A percentile compares a stretch with the other conserved stretches of the same genome.
phyloP scores from a whole-genome alignment of 1,140 invertebrate genomes.

The Drosophila carrolli region DNA sequence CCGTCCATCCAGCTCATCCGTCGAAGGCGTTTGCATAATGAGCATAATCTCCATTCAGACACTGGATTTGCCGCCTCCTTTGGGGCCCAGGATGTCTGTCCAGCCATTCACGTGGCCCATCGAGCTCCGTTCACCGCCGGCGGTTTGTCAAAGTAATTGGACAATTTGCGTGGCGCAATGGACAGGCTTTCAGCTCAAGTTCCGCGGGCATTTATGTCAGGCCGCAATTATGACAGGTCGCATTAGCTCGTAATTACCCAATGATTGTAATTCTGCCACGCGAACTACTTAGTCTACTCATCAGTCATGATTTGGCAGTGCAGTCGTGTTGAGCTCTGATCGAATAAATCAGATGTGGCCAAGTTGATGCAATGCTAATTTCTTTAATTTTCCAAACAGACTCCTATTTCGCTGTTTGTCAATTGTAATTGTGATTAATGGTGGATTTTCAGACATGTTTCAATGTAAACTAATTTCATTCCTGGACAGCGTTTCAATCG shows the following conservation, averaged over 20 bases:
- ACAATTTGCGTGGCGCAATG: conserved; percentile 16
- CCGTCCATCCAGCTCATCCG: conserved; percentile 17
- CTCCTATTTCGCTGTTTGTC: too few species aligned
- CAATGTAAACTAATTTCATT: too few species aligned
- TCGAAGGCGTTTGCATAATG: conserved; percentile 53
- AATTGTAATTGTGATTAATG: too few species aligned
- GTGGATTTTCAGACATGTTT: too few species aligned
- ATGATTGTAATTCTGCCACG: conserved; percentile 27
- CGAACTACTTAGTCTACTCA: conserved; percentile 26
- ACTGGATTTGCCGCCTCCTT: neutral
- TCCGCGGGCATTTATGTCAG: conserved; percentile 29
- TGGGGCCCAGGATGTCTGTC: conserved; percentile 7
- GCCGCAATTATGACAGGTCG: conserved; percentile 32
- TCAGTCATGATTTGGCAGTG: conserved; percentile 13
- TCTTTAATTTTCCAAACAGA: too few species aligned
- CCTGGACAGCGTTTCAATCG: too few species aligned
- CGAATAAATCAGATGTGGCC: neutral
- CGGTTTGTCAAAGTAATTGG: conserved; percentile 59
- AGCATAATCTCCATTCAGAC: conserved; percentile 37
- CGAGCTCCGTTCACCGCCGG: conserved; percentile 7
- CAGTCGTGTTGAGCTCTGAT: too few species aligned
- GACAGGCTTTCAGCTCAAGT: conserved; percentile 42
- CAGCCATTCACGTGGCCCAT: conserved; percentile 25
- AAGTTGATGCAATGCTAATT: neutral
- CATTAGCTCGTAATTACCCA: conserved; percentile 39